These are phyloP conservation scores for Muntiacus muntjak DNA, from an alignment of 2,113 vertebrate genomes.

Conservation along the genomic window DNA sequence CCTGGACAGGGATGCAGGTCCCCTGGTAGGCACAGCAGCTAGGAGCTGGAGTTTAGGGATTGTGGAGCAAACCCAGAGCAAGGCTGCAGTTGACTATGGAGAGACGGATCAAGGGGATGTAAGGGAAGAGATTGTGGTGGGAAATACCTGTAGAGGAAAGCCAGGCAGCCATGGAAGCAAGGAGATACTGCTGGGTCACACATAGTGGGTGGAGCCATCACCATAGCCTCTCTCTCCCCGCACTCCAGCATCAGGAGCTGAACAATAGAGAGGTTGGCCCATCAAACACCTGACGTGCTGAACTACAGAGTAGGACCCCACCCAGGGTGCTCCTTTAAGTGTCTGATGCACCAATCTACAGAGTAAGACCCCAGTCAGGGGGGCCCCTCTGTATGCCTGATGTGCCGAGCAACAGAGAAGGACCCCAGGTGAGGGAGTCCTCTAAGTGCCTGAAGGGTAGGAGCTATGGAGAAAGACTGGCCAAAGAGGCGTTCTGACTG, in stretches of 20 bases:
- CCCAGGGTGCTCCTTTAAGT: not conserved
- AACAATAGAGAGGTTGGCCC: not conserved
- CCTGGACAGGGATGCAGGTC: not conserved
- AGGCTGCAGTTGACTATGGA: not conserved
- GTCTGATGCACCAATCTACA: not conserved
- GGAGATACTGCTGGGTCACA: fast-evolving
- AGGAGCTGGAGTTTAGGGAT: not conserved
- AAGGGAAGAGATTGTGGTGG: not conserved
- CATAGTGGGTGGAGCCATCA: not conserved
- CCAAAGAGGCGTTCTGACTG: not conserved
- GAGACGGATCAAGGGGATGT: not conserved
- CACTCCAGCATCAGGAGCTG: not conserved
- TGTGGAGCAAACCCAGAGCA: not conserved
- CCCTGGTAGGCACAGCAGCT: not conserved
- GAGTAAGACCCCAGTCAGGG: not conserved
- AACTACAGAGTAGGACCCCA: not conserved
- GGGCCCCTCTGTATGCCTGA: not conserved
- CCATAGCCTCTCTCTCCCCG: fast-evolving
- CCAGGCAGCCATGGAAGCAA: not conserved
- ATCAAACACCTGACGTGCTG: not conserved
- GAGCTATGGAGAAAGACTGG: not conserved
- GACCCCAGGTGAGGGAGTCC: not conserved
- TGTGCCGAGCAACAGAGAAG: not conserved
- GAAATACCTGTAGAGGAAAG: not conserved
- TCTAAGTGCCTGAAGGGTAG: fast-evolving